A percentile compares a stretch with the other conserved stretches of the same genome.
phyloP scores from a whole-genome alignment of 1,140 invertebrate genomes.

The Caenorhabditis tropicalis region DNA sequence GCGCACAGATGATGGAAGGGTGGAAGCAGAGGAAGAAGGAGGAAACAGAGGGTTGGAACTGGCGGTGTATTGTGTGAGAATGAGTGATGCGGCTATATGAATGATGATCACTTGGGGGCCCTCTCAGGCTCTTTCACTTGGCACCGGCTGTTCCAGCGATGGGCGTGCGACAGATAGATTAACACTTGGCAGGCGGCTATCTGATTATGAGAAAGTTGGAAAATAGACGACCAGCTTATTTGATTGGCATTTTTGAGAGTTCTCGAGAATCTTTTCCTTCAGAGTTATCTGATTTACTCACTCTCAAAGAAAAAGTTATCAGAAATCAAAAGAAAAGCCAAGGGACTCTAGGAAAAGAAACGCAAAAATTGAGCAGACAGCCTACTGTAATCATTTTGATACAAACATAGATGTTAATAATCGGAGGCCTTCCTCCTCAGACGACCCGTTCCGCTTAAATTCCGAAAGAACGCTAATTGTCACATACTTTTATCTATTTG shows the following conservation, averaged over 20 bases:
- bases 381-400: too few species aligned
- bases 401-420: too few species aligned
- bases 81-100: conserved; percentile 39
- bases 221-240: conserved; percentile 20
- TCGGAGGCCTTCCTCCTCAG: neutral
- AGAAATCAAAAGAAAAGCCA: too few species aligned
- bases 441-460: neutral
- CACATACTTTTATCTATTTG: neutral
- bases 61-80: conserved; percentile 27
- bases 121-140: neutral
- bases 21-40: neutral
- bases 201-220: conserved; percentile 40
- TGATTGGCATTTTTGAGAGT: conserved; percentile 34
- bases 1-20: conserved; percentile 25
- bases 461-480: neutral
- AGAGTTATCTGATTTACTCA: too few species aligned
- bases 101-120: conserved; percentile 24
- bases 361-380: too few species aligned
- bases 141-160: conserved; percentile 35
- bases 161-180: conserved; percentile 28
- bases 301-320: too few species aligned
- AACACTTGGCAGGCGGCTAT: conserved; percentile 26
- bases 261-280: neutral
- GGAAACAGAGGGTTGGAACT: neutral
- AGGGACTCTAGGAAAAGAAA: too few species aligned